These are phyloP conservation scores for Agrochola litura DNA, from an alignment of 2,888 invertebrate genomes.

Conservation along the genomic window DNA sequence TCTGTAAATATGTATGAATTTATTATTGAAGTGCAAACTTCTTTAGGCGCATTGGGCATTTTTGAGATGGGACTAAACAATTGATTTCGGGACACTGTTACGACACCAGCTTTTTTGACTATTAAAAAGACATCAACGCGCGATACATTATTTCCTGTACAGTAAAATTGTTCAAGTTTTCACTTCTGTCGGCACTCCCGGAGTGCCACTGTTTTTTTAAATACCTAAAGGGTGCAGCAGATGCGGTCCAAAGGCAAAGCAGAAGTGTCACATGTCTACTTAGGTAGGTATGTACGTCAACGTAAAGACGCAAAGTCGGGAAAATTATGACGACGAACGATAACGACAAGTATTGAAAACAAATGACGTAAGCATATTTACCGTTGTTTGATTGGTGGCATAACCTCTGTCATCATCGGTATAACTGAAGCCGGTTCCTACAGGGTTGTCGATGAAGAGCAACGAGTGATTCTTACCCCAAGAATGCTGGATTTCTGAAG, in stretches of 20 bases:
- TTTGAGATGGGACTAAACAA: no score
- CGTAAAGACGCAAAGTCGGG: not conserved
- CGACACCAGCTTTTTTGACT: no score
- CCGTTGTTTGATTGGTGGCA: conserved; percentile 91
- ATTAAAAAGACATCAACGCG: no score
- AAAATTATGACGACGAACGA: not conserved
- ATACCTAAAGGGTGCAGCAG: not conserved
- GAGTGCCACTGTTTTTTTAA: no score
- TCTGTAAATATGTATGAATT: conserved; percentile 70
- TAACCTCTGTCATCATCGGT: conserved; percentile 91
- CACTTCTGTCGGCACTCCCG: no score
- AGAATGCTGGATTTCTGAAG: conserved; percentile 87
- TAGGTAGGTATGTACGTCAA: not conserved
- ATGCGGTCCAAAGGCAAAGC: not conserved
- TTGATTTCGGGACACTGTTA: no score
- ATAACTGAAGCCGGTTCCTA: conserved; percentile 92
- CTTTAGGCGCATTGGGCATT: no score
- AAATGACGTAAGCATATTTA: conserved; percentile 68
- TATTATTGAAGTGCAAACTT: not conserved
- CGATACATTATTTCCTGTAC: no score
- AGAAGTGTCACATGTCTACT: not conserved
- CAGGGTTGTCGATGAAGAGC: conserved; percentile 93
- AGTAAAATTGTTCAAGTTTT: no score
- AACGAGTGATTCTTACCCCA: conserved; percentile 92
- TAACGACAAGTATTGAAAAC: not conserved